Evolutionary conservation across 2,888 invertebrate genomes (phyloP).

Genomic region (Agrotis exclamationis): DNA sequence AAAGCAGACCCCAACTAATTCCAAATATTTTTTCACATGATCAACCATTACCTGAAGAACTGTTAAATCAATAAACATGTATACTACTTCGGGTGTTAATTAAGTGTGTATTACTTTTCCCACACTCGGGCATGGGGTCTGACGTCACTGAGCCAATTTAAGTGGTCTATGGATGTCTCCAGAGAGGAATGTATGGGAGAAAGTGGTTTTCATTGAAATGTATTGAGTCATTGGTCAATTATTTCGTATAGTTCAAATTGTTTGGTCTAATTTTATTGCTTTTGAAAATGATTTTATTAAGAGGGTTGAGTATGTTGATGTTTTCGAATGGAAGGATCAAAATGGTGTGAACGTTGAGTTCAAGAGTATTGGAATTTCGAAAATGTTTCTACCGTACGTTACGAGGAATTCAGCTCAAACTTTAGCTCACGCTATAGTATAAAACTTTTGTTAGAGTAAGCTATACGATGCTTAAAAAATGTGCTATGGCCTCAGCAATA

Average conservation of each 20-base stretch:
- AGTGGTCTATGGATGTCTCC: conserved; percentile 62
- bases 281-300: neutral
- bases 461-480: no score
- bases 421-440: no score
- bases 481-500: no score
- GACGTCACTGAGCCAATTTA: conserved; percentile 68
- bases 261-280: conserved; percentile 26
- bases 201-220: conserved; percentile 45
- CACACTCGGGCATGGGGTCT: conserved; percentile 74
- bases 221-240: conserved; percentile 54
- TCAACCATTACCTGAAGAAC: conserved; percentile 35
- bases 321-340: neutral
- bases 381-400: no score
- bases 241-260: conserved; percentile 27
- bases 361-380: no score
- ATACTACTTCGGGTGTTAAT: conserved; percentile 77
- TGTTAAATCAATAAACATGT: conserved; percentile 71
- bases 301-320: neutral
- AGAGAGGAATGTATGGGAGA: conserved; percentile 48
- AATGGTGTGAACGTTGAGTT: neutral
- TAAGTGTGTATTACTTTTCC: conserved; percentile 75
- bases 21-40: conserved; percentile 28
- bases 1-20: neutral
- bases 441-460: no score
- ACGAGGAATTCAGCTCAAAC: no score